Evolutionary conservation across 1,140 invertebrate genomes (phyloP), one percentile per base, ranked within the genome.

Genomic region (Zelostemma sp.): DNA sequence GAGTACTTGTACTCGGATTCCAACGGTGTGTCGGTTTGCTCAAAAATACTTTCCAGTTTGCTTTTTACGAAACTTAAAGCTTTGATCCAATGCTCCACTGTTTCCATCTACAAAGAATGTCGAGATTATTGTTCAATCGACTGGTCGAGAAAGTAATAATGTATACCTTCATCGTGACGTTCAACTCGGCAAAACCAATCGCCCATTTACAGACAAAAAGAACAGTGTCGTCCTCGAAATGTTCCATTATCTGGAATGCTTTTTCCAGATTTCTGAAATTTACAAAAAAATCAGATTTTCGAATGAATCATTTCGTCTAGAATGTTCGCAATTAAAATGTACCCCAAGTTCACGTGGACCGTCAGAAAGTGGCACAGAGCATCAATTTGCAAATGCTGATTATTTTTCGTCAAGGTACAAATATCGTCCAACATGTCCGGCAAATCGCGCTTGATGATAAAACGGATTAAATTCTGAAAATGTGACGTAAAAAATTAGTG

Each of bases 391-490:
- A 75, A 68, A 43, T 47, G 59, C 6, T 38, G 17, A 69, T 82
- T 68, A 31, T 73, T 75, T 72, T 76, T 81, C 19, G 81, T 82
- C 15, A 84, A 38, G 43, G 70, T 73, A 25, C 63, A 58, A 55
- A 84, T 72, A 62, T 84, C 78, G 0, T 68, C 60, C 33, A 83
- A 65, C 68, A 77, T 73, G 6, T 69, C 61, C 2, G 57, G 15
- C 3, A 40, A 41, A 54, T 80, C 65, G 73, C 79, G 56, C 61
- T 79, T 81, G 47, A 84, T 80, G 33, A 84, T 79, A 28, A 56
- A 67, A 11, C 46, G 58, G 40, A 78, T 72, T n/a, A 84, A 68
- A 62, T 65, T 76, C 71, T 81, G 47, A 16, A 74, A 75, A 12
- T 47, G 35, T 15, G 63, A 43, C 21, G 5, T 38, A 48, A 9